Percentiles rank a stretch among this genome's conserved stretches.
These are phyloP conservation scores for Notothenia coriiceps DNA, from an alignment of 2,113 vertebrate species.

Conservation along the genomic window DNA sequence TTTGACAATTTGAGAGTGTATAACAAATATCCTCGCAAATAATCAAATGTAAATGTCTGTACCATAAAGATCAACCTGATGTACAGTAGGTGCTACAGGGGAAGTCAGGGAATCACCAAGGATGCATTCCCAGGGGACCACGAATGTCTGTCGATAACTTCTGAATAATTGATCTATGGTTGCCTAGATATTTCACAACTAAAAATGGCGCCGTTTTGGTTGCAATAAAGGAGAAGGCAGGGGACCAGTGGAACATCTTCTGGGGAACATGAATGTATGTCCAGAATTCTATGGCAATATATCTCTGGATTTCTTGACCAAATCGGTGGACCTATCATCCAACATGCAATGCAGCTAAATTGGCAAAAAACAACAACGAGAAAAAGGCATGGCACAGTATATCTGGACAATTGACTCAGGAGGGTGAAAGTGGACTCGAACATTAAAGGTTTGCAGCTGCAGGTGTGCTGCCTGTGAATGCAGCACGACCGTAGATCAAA, in stretches of 20 bases:
- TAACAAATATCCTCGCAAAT: no score
- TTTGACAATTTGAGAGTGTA: no score
- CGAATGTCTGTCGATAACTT: background rate
- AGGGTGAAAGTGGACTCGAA: background rate
- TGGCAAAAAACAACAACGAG: background rate
- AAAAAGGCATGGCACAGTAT: background rate
- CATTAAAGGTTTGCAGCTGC: constrained; percentile 8
- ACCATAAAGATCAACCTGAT: no score
- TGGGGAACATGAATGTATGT: background rate
- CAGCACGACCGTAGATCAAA: constrained; percentile 28
- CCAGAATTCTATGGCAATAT: no score
- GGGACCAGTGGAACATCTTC: no score
- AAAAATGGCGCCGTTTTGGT: no score
- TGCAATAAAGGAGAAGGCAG: no score
- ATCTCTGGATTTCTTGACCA: background rate
- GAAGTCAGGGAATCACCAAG: background rate
- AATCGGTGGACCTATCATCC: background rate
- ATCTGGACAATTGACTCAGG: background rate
- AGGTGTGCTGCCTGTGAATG: background rate
- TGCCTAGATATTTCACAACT: no score
- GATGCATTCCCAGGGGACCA: background rate
- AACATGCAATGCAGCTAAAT: background rate
- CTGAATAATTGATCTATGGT: no score
- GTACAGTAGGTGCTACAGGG: no score
- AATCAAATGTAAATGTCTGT: no score